phyloP scores from a whole-genome alignment of 2,797 vertebrate species.

The Hemibagrus guttatus region DNA sequence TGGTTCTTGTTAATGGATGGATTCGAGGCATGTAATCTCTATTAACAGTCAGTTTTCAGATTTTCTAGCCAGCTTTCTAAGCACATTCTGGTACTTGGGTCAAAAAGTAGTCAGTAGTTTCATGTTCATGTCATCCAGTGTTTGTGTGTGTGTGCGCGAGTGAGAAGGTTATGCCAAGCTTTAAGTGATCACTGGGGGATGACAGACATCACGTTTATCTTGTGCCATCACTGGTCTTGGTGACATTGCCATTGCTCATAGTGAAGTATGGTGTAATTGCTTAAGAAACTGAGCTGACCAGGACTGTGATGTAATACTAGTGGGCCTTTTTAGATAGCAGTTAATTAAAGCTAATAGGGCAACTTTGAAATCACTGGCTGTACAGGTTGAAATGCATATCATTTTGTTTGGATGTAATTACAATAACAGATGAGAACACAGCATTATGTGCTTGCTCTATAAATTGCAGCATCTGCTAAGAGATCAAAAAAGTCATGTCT shows the following conservation, averaged over 20 bases:
- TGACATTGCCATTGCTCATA: not conserved
- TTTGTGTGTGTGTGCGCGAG: too few relatives aligned
- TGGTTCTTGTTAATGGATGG: not conserved
- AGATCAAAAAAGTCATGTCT: not conserved
- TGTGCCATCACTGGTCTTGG: not conserved
- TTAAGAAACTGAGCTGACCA: not conserved
- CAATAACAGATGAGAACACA: not conserved
- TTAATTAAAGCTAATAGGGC: not conserved
- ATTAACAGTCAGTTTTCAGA: not conserved
- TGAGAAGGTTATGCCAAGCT: too few relatives aligned
- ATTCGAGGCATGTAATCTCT: not conserved
- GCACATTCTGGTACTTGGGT: not conserved
- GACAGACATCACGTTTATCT: not conserved
- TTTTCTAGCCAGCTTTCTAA: not conserved
- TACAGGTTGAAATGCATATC: not conserved
- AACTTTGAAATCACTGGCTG: not conserved
- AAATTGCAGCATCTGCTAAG: not conserved
- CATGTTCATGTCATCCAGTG: not conserved
- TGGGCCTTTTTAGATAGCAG: not conserved
- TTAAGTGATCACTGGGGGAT: not conserved
- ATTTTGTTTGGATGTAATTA: not conserved
- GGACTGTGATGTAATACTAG: not conserved
- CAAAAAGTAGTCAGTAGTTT: not conserved
- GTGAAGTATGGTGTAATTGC: not conserved
- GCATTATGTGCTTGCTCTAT: not conserved